Evolutionary conservation across 2,797 vertebrate species (phyloP), one percentile per base, ranked within the genome.

Genomic region (Ctenopoma multispine): DNA sequence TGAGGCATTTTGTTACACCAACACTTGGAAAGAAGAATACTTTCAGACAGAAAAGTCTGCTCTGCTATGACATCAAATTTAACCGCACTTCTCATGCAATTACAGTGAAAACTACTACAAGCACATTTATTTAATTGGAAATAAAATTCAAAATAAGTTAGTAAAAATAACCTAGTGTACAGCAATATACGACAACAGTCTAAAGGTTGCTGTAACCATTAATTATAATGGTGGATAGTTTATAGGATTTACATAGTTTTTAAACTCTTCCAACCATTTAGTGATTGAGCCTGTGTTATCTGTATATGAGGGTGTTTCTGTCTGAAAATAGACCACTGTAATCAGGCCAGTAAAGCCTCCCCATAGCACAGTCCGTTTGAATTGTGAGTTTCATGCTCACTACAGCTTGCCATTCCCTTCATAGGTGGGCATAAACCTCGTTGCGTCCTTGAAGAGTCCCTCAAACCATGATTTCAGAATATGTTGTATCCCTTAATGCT

Each of bases 401-500:
- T 46, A 36, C 69, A 53, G 57, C 60, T 69, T 36, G 24, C 63
- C 63, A 20, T 62, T 55, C 43, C 18, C 71, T 73, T 56, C 36
- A 47, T 63, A 27, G 54, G 41, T 69, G 63, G 66, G 61, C 56
- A 47, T 48, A 63, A 75, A 75, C 72, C 79, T 82, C 74, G 36
- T 63, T 13, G 66, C 67, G 80, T 72, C 80, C 77, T 87, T 79
- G 61, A 81, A 77, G 71, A 86, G 61, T 81, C 75, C 54, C 77
- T 62, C 62, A 61, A 76, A 84, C 60, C 36, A 40, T 44, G 27
- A 38, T 83, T 84, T 77, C 43, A 49, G 76, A 85, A 83, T 72
- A 81, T 79, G 76, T 74, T 64, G 51, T 82, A 64, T 71, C 75
- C 75, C 63, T 79, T 87, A 79, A 82, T 90, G 85, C 82, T 79